Evolutionary conservation across 2,113 vertebrate genomes (phyloP).

Genomic region (Theristicus caerulescens): DNA sequence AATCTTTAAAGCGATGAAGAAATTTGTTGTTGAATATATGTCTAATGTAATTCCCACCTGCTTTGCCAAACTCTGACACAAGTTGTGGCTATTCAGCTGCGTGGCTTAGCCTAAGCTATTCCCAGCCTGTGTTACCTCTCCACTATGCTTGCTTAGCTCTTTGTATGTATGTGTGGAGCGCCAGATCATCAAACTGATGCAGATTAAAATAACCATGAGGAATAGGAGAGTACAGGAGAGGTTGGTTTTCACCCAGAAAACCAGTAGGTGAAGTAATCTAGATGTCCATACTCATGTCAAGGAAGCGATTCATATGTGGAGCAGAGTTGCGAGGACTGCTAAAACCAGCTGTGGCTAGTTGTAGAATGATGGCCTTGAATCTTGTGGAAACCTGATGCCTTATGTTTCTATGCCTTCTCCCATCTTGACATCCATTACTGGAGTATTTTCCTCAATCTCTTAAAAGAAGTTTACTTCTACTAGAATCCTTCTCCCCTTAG

Average conservation of each 20-base stretch:
- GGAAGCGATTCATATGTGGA: background rate
- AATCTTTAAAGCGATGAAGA: background rate
- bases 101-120: background rate
- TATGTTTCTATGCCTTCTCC: background rate
- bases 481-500: background rate
- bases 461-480: background rate
- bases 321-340: background rate
- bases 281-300: background rate
- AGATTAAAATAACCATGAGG: background rate
- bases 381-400: background rate
- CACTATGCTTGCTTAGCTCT: background rate
- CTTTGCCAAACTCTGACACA: background rate
- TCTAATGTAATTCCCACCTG: background rate
- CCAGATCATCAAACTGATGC: background rate
- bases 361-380: background rate
- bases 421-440: background rate
- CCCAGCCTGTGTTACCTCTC: background rate
- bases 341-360: background rate
- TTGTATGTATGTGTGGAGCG: fast-evolving
- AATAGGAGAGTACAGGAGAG: background rate
- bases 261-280: background rate
- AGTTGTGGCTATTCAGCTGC: background rate
- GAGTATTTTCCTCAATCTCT: background rate
- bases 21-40: background rate
- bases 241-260: background rate